Conservation (phyloP, 2,888 invertebrate genomes). For the Caenorhabditis sulstoni region DNA sequence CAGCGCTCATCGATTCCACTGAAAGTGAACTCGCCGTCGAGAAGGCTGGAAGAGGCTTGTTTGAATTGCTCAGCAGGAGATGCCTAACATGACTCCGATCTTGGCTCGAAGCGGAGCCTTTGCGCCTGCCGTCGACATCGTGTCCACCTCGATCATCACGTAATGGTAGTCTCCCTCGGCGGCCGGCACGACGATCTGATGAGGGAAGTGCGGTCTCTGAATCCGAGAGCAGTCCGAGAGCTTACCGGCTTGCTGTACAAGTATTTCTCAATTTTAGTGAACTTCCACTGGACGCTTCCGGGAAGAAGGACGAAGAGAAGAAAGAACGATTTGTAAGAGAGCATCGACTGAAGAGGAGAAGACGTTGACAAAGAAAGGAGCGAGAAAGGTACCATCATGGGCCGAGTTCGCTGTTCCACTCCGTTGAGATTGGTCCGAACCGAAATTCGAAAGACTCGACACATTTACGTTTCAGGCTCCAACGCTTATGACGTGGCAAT, state of each 20-base stretch:
- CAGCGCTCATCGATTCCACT: slow-evolving; percentile 17
- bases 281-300: neutral
- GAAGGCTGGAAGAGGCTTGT: slow-evolving; percentile 12
- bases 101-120: neutral
- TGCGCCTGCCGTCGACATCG: neutral
- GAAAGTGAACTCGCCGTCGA: slow-evolving; percentile 42
- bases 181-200: slow-evolving; percentile 40
- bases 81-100: slow-evolving; percentile 36
- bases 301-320: neutral
- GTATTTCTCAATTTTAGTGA: neutral
- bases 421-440: neutral
- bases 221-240: neutral
- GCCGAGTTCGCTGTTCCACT: slow-evolving; percentile 6
- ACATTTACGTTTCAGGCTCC: too few species aligned
- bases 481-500: too few species aligned
- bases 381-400: neutral
- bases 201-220: neutral
- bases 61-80: neutral
- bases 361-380: neutral
- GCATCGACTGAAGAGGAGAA: slow-evolving; percentile 5
- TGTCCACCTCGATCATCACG: slow-evolving; percentile 33
- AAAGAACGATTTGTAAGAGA: neutral
- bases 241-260: slow-evolving; percentile 1
- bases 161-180: slow-evolving; percentile 30
- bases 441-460: neutral